phyloP scores from a whole-genome alignment of 2,888 invertebrate species.

The Scelioninae gen. 2 region DNA sequence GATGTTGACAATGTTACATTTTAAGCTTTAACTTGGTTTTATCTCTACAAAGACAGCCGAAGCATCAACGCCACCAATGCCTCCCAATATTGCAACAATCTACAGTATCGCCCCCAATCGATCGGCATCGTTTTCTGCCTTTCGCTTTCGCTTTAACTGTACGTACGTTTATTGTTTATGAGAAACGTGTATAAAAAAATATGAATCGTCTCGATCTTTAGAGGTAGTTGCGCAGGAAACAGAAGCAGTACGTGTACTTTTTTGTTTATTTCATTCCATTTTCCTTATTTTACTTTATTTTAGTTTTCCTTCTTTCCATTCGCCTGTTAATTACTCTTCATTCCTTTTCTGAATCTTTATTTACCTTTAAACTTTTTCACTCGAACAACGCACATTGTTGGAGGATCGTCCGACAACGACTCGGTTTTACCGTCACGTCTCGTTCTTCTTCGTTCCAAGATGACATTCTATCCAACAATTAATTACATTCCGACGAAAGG shows the following conservation, averaged over 20 bases:
- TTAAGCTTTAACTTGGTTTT: slow-evolving; percentile 16
- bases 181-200: slow-evolving; percentile 71
- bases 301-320: too few species aligned
- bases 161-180: slow-evolving; percentile 65
- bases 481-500: slow-evolving; percentile 33
- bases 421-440: slow-evolving; percentile 17
- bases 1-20: slow-evolving; percentile 40
- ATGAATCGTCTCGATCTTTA: slow-evolving; percentile 70
- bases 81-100: slow-evolving; percentile 44
- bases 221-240: slow-evolving; percentile 73
- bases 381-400: slow-evolving; percentile 51
- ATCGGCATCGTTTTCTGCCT: slow-evolving; percentile 59
- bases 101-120: slow-evolving; percentile 10
- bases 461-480: slow-evolving; percentile 24
- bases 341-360: slow-evolving; percentile 16
- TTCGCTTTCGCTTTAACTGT: slow-evolving; percentile 59
- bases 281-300: slow-evolving; percentile 38
- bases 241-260: slow-evolving; percentile 67
- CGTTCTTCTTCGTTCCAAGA: slow-evolving; percentile 4
- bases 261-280: slow-evolving; percentile 27
- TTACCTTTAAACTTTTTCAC: slow-evolving; percentile 22
- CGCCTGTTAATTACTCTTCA: slow-evolving; percentile 48
- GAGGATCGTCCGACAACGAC: slow-evolving; percentile 26
- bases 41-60: slow-evolving; percentile 40
- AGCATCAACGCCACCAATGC: slow-evolving; percentile 31